Conservation (phyloP, 2,888 invertebrate species). For the Hypomecis atomaria region DNA sequence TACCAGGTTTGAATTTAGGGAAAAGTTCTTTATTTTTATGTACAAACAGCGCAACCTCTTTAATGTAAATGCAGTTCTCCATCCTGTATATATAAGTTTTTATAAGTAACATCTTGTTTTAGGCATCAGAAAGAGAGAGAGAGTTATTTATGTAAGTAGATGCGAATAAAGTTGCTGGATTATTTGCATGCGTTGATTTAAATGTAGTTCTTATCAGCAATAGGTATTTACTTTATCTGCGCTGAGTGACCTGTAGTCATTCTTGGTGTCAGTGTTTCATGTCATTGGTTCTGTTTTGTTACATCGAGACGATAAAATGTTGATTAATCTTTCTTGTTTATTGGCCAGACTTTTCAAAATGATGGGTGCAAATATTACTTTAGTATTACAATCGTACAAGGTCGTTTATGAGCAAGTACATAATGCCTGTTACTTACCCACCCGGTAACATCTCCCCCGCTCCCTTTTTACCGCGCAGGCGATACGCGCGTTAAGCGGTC, state of each 20-base stretch:
- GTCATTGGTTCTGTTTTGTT: constrained; percentile 59
- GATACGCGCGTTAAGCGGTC: no score
- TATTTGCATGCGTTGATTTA: constrained; percentile 54
- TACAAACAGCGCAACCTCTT: no score
- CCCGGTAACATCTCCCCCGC: no score
- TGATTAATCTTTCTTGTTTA: constrained; percentile 36
- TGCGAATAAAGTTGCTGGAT: constrained; percentile 49
- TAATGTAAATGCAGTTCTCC: no score
- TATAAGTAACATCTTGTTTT: not conserved
- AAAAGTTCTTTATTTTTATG: no score
- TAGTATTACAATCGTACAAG: no score
- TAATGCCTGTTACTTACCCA: no score
- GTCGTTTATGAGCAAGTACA: no score
- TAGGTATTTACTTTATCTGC: constrained; percentile 64
- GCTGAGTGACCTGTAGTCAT: constrained; percentile 64
- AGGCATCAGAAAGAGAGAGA: constrained; percentile 5
- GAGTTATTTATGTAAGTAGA: constrained; percentile 23
- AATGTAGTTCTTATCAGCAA: constrained; percentile 57
- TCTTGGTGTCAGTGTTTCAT: constrained; percentile 63
- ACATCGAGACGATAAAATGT: constrained; percentile 47
- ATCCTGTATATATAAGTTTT: no score
- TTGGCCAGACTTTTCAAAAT: constrained; percentile 16
- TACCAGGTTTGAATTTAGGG: no score
- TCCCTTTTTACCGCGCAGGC: no score
- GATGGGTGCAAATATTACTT: not conserved